A percentile compares a stretch with the other conserved stretches of the same genome.
Conservation (phyloP, 2,797 vertebrate species). For the Vespertilio murinus region DNA sequence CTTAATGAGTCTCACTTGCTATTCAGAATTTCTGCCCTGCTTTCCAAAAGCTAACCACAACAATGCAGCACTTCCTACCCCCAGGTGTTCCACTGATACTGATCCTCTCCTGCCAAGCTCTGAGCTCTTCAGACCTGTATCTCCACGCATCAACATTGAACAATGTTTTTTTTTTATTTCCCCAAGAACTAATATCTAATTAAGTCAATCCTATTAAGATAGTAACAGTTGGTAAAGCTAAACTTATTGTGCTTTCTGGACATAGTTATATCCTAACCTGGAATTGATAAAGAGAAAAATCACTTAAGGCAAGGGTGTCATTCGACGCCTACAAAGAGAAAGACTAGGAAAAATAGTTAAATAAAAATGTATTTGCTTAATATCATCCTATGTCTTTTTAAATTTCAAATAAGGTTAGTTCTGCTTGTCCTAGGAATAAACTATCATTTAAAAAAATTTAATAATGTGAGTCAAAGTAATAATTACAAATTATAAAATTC, state of each 20-base stretch:
- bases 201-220: neutral
- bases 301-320: neutral
- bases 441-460: conserved; percentile 15
- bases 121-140: neutral
- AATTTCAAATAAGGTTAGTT: conserved; percentile 17
- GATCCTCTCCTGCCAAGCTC: neutral
- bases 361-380: neutral
- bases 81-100: neutral
- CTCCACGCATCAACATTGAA: neutral
- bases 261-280: neutral
- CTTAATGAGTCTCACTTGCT: neutral
- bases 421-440: neutral
- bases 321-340: neutral
- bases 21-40: neutral
- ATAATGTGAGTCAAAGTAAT: neutral
- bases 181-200: neutral
- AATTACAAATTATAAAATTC: neutral
- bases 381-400: conserved; percentile 1
- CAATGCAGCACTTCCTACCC: neutral
- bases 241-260: neutral
- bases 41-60: neutral
- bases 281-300: neutral
- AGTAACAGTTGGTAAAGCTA: neutral
- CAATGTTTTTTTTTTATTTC: conserved; percentile 3
- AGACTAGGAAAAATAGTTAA: neutral